phyloP scores from a whole-genome alignment of 2,797 vertebrate species.

The Arnoldichthys spilopterus region DNA sequence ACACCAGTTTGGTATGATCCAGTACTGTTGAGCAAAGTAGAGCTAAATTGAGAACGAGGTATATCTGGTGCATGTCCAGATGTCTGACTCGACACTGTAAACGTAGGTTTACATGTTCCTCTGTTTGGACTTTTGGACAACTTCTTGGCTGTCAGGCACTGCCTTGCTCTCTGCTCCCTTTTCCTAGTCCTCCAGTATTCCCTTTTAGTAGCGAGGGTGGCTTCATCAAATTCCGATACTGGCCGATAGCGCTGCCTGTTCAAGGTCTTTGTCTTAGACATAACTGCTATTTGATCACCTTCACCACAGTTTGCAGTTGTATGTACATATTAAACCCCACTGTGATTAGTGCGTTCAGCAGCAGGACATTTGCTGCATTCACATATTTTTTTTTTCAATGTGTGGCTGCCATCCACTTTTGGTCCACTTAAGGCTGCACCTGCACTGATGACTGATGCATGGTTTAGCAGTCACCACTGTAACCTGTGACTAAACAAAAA shows the following conservation, averaged over 20 bases:
- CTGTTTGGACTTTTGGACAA: slow-evolving; percentile 39
- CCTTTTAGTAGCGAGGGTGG: slow-evolving; percentile 76
- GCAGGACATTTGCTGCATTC: background rate
- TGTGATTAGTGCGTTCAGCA: background rate
- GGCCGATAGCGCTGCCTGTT: slow-evolving; percentile 71
- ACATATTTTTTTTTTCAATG: slow-evolving; percentile 37
- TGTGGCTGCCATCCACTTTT: background rate
- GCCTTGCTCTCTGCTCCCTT: slow-evolving; percentile 78
- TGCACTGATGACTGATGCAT: background rate
- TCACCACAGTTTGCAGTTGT: slow-evolving; percentile 6
- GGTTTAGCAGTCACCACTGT: slow-evolving; percentile 6
- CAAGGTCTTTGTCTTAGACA: slow-evolving; percentile 71
- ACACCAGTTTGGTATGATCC: slow-evolving; percentile 50
- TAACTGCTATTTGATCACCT: slow-evolving; percentile 43
- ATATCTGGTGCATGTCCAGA: background rate
- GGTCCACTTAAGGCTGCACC: background rate
- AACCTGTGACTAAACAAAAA: slow-evolving; percentile 6
- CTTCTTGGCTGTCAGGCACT: slow-evolving; percentile 54
- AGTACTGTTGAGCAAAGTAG: slow-evolving; percentile 56
- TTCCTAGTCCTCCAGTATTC: slow-evolving; percentile 84
- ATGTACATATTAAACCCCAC: background rate
- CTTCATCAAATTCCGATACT: slow-evolving; percentile 73
- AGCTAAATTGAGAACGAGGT: slow-evolving; percentile 28
- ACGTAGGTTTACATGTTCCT: slow-evolving; percentile 27
- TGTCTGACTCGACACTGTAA: slow-evolving; percentile 13